Percentiles rank a stretch among this genome's conserved stretches.
These are phyloP conservation scores for Emys orbicularis DNA, from an alignment of 2,797 vertebrate species.

Conservation along the genomic window DNA sequence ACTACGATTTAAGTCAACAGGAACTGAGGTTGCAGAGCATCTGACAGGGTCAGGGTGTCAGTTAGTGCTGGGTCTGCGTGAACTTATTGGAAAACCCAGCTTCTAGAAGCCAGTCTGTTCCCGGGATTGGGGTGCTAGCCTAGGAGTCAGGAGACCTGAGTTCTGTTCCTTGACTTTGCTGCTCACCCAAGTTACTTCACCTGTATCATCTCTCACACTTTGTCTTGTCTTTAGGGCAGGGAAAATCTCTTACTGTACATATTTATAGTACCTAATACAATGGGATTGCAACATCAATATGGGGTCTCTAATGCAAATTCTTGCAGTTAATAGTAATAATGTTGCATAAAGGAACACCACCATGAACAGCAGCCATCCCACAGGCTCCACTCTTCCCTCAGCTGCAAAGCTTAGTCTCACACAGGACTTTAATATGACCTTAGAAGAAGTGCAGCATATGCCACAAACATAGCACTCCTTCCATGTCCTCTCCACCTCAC, in stretches of 20 bases:
- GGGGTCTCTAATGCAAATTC: background rate
- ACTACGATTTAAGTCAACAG: too few relatives aligned
- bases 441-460: fast-evolving
- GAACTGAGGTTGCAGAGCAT: background rate
- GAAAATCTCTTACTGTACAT: background rate
- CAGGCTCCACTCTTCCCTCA: background rate
- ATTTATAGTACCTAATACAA: background rate
- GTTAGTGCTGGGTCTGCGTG: background rate
- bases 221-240: background rate
- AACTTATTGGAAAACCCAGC: background rate
- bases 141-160: background rate
- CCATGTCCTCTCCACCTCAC: background rate
- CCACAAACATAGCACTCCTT: background rate
- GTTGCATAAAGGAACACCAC: background rate
- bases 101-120: background rate
- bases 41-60: background rate
- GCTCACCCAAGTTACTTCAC: background rate
- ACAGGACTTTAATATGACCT: background rate
- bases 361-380: background rate
- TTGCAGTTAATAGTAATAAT: background rate
- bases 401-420: background rate
- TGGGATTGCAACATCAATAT: background rate
- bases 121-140: background rate
- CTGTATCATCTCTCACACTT: background rate
- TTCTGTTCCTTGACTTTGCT: background rate